phyloP scores from a whole-genome alignment of 92 coral and sea anemone genomes.

The Actinostola sp. region DNA sequence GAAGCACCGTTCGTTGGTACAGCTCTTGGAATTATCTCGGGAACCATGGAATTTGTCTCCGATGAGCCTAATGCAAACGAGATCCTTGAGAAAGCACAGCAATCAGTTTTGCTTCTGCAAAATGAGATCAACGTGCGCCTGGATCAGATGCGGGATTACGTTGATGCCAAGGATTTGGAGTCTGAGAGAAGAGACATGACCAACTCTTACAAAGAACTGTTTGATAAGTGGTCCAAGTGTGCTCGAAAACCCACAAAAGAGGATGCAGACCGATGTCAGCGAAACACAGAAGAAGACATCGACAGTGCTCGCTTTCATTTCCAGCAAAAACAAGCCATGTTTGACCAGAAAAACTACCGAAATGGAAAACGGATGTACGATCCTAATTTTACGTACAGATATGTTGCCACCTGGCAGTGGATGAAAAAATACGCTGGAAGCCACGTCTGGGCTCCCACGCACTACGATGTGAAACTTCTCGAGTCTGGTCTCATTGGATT shows the following conservation, averaged over 20 bases:
- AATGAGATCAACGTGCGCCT: slow-evolving; percentile 7
- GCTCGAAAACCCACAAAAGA: neutral
- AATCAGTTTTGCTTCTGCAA: slow-evolving; percentile 7
- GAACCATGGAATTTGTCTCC: neutral
- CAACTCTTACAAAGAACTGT: slow-evolving; percentile 5
- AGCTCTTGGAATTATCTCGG: neutral
- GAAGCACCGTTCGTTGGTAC: neutral
- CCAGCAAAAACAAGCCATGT: neutral
- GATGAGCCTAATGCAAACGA: neutral
- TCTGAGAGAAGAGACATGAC: slow-evolving; percentile 4
- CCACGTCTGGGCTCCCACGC: neutral
- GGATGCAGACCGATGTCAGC: slow-evolving; percentile 3
- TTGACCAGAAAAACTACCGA: neutral
- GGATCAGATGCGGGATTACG: slow-evolving; percentile 25
- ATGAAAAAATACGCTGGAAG: neutral
- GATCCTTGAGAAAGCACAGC: slow-evolving; percentile 1
- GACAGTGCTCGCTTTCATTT: slow-evolving; percentile 12
- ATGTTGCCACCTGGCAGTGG: slow-evolving; percentile 17
- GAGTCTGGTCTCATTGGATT: slow-evolving; percentile 19
- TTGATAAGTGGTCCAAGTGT: slow-evolving; percentile 18
- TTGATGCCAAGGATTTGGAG: slow-evolving; percentile 5
- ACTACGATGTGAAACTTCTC: slow-evolving; percentile 9
- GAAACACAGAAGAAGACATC: neutral
- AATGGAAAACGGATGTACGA: slow-evolving; percentile 1
- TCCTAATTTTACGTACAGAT: slow-evolving; percentile 14